These are phyloP conservation scores for Mesoclemmys tuberculata DNA, from an alignment of 2,113 vertebrate species.

Conservation along the genomic window DNA sequence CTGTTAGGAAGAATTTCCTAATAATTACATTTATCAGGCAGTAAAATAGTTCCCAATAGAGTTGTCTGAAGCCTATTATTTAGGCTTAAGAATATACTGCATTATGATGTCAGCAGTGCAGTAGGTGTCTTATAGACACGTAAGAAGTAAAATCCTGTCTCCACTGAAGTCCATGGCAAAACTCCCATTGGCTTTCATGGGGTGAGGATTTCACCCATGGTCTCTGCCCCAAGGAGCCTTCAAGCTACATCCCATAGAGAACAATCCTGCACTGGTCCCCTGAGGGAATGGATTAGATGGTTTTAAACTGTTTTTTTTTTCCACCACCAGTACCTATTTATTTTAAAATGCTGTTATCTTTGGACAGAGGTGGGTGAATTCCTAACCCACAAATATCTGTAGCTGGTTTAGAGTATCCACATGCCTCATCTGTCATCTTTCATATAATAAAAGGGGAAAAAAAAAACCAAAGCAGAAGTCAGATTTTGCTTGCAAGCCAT, in stretches of 20 bases:
- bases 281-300: background rate
- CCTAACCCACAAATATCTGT: background rate
- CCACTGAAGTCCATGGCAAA: background rate
- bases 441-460: background rate
- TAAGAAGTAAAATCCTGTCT: background rate
- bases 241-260: background rate
- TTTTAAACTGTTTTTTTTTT: background rate
- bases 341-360: background rate
- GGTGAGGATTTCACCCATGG: background rate
- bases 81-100: background rate
- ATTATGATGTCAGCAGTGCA: background rate
- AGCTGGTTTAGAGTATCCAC: background rate
- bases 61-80: background rate
- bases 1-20: background rate
- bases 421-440: accelerated
- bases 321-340: accelerated
- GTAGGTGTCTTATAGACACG: background rate
- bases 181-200: too few species aligned
- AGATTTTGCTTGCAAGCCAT: accelerated
- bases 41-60: background rate
- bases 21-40: background rate
- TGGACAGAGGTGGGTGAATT: background rate
- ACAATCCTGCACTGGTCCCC: too few species aligned
- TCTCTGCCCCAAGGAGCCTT: background rate
- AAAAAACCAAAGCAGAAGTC: accelerated